Percentiles rank a stretch among this genome's conserved stretches.
These are phyloP conservation scores for Sarcophaga peregrina DNA, from an alignment of 1,140 invertebrate genomes.

Conservation along the genomic window DNA sequence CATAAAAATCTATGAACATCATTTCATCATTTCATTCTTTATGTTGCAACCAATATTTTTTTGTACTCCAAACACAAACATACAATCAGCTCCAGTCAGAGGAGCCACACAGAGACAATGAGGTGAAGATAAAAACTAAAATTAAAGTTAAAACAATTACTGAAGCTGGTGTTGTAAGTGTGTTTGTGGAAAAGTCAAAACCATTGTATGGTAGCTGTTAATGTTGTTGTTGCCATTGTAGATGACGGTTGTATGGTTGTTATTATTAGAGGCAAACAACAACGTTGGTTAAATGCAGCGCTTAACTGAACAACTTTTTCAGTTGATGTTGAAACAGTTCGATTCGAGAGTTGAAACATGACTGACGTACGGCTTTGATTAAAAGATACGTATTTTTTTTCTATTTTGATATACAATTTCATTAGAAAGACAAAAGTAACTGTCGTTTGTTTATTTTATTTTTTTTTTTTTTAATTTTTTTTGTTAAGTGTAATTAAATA, in stretches of 20 bases:
- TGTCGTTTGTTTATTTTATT: no score
- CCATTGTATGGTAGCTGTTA: not conserved
- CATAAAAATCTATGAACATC: conserved; percentile 2
- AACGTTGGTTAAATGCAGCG: not conserved
- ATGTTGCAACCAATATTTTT: conserved; percentile 15
- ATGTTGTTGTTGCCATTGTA: not conserved
- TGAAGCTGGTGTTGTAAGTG: no score
- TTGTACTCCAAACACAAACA: not conserved
- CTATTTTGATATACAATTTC: no score
- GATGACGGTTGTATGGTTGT: not conserved
- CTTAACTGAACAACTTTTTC: not conserved
- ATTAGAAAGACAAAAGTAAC: no score
- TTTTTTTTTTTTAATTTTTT: no score
- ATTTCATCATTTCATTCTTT: conserved; percentile 12
- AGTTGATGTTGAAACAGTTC: conserved; percentile 14
- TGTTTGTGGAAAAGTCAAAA: not conserved
- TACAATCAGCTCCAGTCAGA: no score
- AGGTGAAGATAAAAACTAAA: not conserved
- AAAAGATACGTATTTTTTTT: no score
- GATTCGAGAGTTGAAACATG: conserved; percentile 2
- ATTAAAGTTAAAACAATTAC: not conserved
- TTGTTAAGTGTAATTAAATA: no score
- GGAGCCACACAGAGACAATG: not conserved
- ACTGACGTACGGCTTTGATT: conserved; percentile 7
- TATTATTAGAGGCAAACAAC: not conserved